phyloP scores from a whole-genome alignment of 2,888 invertebrate species.

The Amaurobius ferox region DNA sequence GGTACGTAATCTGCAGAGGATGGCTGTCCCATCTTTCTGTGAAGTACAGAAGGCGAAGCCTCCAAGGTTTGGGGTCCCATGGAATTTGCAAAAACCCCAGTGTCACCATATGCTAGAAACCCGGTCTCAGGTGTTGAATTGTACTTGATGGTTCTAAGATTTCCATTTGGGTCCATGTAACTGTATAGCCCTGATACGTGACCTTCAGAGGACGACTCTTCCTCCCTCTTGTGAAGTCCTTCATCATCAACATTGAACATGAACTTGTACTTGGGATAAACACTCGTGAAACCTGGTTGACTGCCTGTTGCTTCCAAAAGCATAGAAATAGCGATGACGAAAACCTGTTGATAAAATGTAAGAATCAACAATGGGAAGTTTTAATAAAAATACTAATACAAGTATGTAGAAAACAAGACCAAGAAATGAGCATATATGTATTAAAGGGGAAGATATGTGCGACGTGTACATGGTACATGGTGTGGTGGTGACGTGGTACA shows the following conservation, averaged over 20 bases:
- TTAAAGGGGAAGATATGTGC: no score
- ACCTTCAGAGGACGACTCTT: neutral
- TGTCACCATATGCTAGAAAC: neutral
- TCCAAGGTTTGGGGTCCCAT: no score
- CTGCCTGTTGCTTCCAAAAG: neutral
- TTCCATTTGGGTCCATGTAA: constrained; percentile 12
- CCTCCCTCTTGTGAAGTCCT: neutral
- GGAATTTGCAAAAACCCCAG: neutral
- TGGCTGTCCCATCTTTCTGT: no score
- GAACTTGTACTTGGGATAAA: neutral
- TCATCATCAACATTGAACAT: constrained; percentile 4
- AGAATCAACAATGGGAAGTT: no score
- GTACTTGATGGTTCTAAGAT: neutral
- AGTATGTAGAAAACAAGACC: no score
- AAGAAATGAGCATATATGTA: no score
- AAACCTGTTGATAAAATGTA: no score
- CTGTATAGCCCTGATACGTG: constrained; percentile 1
- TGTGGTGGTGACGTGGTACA: no score
- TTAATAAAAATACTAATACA: no score
- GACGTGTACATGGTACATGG: no score
- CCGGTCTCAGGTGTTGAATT: constrained; percentile 1
- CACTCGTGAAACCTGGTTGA: neutral
- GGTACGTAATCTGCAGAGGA: neutral
- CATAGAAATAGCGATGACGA: no score
- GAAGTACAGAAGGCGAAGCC: no score